Percentiles rank a stretch among this genome's conserved stretches.
These are phyloP conservation scores for Steinernema feltiae DNA, from an alignment of 1,140 invertebrate species.

Conservation along the genomic window DNA sequence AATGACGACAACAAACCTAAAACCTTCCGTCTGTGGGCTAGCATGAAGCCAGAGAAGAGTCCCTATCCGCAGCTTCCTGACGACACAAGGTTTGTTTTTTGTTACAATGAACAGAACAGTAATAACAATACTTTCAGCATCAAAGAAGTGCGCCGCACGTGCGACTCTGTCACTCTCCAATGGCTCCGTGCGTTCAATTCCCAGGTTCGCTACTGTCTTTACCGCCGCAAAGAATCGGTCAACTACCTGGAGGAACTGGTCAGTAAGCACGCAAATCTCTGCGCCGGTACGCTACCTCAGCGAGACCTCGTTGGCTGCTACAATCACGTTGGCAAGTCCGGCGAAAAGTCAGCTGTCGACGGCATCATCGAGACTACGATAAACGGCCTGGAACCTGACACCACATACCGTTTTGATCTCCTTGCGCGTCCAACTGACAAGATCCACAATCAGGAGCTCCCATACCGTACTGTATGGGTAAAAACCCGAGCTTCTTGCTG, in stretches of 20 bases:
- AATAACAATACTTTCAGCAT: slow-evolving; percentile 40
- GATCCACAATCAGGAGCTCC: slow-evolving; percentile 30
- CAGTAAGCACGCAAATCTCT: slow-evolving; percentile 36
- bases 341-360: neutral
- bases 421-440: slow-evolving; percentile 30
- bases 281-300: slow-evolving; percentile 23
- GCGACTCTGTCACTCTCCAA: slow-evolving; percentile 30
- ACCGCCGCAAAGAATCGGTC: slow-evolving; percentile 30
- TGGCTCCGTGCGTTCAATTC: slow-evolving; percentile 34
- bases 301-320: slow-evolving; percentile 38
- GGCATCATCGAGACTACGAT: slow-evolving; percentile 34
- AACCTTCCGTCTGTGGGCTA: slow-evolving; percentile 35
- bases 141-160: slow-evolving; percentile 31
- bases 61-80: slow-evolving; percentile 41
- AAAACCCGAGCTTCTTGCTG: slow-evolving; percentile 29
- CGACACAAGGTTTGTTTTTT: slow-evolving; percentile 34
- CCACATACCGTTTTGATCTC: slow-evolving; percentile 43
- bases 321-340: slow-evolving; percentile 24
- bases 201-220: slow-evolving; percentile 38
- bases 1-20: slow-evolving; percentile 36
- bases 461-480: slow-evolving; percentile 42
- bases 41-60: slow-evolving; percentile 24
- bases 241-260: slow-evolving; percentile 42
- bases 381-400: slow-evolving; percentile 18
- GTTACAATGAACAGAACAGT: too few species aligned